Evolutionary conservation across 2,888 invertebrate genomes (phyloP), one percentile per base, ranked within the genome.

Genomic region (Acanthococcus lagerstroemiae): DNA sequence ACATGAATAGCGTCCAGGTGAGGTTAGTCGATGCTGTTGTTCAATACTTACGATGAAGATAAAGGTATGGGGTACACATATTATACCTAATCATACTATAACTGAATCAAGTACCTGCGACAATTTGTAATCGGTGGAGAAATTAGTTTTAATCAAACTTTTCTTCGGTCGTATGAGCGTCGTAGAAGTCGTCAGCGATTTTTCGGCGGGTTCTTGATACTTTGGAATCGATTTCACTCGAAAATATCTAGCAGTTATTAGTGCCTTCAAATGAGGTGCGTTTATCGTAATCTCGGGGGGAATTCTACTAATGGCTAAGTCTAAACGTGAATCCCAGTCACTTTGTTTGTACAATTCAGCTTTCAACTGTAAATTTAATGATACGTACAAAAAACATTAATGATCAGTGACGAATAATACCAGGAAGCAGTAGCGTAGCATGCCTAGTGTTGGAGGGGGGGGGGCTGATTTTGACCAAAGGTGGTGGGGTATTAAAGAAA

Each of bases 91-190:
- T n/a, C n/a, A n/a, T 52, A 17, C 54, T 24, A 52, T 22, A 52
- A 4, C 24, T 15, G 4, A 22, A 17, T 48, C 17, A 58, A 60
- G 70, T 73, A 78, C 77, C 73, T 73, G 73, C 55, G 70, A 70
- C 1, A 88, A 74, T 19, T 83, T 83, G 71, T 88, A 87, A 73
- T 86, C 85, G 30, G 84, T 82, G 57, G 82, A 81, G 1, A 78
- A 77, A 12, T 80, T 73, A n/a, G 80, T 72, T 0, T 80, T 75
- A 0, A 81, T 78, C 22, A 81, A 80, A n/a, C 82, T 82, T n/a
- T n/a, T n/a, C n/a, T n/a, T n/a, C 0, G 87, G 85, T 68, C 85
- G 81, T 1, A 87, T 73, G 19, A 88, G 77, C 1, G 80, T 77
- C 2, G 86, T 80, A 0, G 82, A 79, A 0, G 85, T 79, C 68